phyloP scores from a whole-genome alignment of 2,888 invertebrate genomes.

The Polydesmus complanatus region DNA sequence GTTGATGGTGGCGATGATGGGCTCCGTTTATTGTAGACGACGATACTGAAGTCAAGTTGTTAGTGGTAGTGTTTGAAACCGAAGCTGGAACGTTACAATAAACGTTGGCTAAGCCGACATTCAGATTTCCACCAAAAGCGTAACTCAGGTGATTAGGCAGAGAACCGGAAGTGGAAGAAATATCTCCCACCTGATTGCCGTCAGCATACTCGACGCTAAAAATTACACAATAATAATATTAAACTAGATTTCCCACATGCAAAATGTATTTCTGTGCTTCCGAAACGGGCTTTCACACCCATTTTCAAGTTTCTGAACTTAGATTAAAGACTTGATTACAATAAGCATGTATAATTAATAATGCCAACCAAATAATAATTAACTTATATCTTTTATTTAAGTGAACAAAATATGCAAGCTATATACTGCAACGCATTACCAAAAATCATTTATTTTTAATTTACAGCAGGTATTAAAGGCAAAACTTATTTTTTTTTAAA shows the following conservation, averaged over 20 bases:
- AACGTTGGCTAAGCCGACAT: slow-evolving; percentile 9
- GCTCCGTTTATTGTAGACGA: slow-evolving; percentile 14
- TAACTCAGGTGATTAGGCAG: slow-evolving; percentile 11
- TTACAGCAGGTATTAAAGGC: too few species aligned
- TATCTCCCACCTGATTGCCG: slow-evolving; percentile 54
- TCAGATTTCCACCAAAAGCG: slow-evolving; percentile 11
- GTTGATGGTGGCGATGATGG: slow-evolving; percentile 20
- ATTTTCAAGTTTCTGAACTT: too few species aligned
- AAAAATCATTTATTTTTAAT: too few species aligned
- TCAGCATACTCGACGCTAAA: slow-evolving; percentile 40
- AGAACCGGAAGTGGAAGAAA: slow-evolving; percentile 27
- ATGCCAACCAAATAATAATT: neutral
- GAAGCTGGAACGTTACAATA: slow-evolving; percentile 37
- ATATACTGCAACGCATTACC: too few species aligned
- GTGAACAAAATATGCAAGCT: too few species aligned
- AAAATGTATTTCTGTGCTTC: too few species aligned
- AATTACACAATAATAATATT: slow-evolving; percentile 19
- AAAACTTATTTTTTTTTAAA: too few species aligned
- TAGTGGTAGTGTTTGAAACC: slow-evolving; percentile 35
- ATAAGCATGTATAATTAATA: neutral
- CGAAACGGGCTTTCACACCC: too few species aligned
- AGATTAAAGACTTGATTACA: too few species aligned
- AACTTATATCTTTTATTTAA: neutral
- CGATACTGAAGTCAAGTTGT: slow-evolving; percentile 19
- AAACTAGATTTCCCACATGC: neutral